These are phyloP conservation scores for Alaudala cheleensis DNA, from an alignment of 2,113 vertebrate genomes.

Conservation along the genomic window DNA sequence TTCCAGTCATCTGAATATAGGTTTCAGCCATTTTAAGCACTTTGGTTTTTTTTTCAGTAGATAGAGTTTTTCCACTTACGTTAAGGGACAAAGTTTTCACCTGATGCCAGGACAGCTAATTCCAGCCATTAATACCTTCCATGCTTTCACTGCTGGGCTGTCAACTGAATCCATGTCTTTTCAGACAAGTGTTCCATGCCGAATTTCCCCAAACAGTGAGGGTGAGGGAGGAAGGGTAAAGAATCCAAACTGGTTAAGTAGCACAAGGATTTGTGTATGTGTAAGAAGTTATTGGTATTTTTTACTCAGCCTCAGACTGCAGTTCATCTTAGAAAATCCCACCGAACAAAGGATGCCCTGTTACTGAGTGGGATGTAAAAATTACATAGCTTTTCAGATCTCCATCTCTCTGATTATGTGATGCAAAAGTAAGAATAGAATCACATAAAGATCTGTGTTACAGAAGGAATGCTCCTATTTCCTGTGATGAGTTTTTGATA, in stretches of 20 bases:
- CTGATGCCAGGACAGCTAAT: background rate
- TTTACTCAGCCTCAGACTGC: background rate
- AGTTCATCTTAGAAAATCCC: background rate
- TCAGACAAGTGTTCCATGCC: background rate
- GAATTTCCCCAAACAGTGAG: background rate
- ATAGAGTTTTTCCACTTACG: background rate
- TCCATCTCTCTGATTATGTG: background rate
- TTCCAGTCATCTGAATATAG: background rate
- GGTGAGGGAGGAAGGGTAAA: background rate
- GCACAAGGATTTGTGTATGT: background rate
- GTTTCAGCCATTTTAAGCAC: background rate
- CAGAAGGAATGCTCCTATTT: conserved; percentile 59
- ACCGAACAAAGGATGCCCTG: background rate
- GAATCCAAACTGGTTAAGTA: background rate
- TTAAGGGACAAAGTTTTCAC: background rate
- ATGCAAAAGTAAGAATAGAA: conserved; percentile 3
- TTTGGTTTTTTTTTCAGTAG: background rate
- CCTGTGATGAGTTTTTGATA: conserved; percentile 46
- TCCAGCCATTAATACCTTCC: background rate
- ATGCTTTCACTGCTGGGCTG: background rate
- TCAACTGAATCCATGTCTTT: background rate
- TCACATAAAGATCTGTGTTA: background rate
- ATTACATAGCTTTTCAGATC: background rate
- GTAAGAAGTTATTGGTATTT: background rate
- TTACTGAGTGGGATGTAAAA: background rate